These are phyloP conservation scores for Geophilus truncorum DNA, from an alignment of 2,888 invertebrate species.

Conservation along the genomic window DNA sequence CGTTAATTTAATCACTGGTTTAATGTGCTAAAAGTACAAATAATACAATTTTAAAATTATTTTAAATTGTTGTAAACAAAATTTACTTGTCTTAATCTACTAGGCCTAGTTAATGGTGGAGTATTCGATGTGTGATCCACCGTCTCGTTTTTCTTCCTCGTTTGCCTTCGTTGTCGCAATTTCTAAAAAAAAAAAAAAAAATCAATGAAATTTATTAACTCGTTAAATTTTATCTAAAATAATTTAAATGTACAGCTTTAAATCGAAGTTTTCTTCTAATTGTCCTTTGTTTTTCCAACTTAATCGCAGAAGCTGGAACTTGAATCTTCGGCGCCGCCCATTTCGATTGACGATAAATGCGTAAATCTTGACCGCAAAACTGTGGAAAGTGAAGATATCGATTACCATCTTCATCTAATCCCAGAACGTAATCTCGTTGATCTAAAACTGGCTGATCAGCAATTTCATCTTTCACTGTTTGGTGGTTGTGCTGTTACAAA, in stretches of 20 bases:
- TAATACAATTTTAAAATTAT: background rate
- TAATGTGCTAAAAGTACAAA: background rate
- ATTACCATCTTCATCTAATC: conserved; percentile 53
- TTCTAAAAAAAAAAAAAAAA: too few species aligned
- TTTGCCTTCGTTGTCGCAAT: too few species aligned
- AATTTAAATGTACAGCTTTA: background rate
- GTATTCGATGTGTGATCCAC: background rate
- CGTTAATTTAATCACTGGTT: background rate
- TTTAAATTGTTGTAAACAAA: background rate
- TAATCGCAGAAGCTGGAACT: background rate
- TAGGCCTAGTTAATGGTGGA: background rate
- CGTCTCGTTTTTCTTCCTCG: background rate
- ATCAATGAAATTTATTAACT: too few species aligned
- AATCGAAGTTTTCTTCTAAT: background rate
- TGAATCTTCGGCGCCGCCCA: background rate
- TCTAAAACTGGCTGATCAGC: conserved; percentile 51
- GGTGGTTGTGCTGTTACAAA: conserved; percentile 52
- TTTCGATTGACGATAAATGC: conserved; percentile 51
- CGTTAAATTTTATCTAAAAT: too few species aligned
- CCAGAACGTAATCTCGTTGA: conserved; percentile 52
- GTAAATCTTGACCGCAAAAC: conserved; percentile 54
- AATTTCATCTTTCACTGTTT: conserved; percentile 54
- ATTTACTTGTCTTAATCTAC: background rate
- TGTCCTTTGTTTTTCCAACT: background rate
- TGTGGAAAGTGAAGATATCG: conserved; percentile 56